These are phyloP conservation scores for Diachasma alloeum DNA, from an alignment of 1,140 invertebrate species.

Conservation along the genomic window DNA sequence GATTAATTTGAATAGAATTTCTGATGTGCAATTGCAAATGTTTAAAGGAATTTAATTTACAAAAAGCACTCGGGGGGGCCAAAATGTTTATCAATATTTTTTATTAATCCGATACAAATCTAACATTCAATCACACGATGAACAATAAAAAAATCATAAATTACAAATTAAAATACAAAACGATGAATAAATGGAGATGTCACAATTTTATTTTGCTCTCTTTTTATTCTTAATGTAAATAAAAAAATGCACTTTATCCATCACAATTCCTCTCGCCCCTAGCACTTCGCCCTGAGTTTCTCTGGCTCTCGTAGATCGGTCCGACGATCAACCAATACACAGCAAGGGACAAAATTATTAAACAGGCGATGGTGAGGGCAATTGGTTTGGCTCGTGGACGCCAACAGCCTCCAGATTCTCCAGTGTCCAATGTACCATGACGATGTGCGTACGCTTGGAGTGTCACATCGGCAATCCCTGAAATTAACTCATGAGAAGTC, in stretches of 20 bases:
- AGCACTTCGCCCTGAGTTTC: neutral
- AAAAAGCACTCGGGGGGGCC: too few relatives aligned
- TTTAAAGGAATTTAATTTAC: neutral
- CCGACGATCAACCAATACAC: conserved; percentile 44
- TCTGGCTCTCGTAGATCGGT: conserved; percentile 36
- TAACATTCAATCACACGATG: neutral
- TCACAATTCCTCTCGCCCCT: conserved; percentile 20
- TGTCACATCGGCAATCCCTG: conserved; percentile 42
- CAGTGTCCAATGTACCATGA: conserved; percentile 21
- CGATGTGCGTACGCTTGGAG: conserved; percentile 38
- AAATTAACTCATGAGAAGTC: neutral
- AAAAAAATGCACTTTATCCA: neutral
- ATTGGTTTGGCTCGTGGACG: conserved; percentile 33
- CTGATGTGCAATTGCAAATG: too few relatives aligned
- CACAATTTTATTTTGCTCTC: too few relatives aligned
- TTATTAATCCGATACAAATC: neutral
- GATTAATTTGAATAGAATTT: too few relatives aligned
- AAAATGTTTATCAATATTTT: too few relatives aligned
- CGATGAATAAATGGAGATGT: too few relatives aligned
- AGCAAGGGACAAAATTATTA: conserved; percentile 34
- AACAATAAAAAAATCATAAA: too few relatives aligned
- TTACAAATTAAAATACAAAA: too few relatives aligned
- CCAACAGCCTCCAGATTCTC: conserved; percentile 28
- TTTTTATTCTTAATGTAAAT: too few relatives aligned
- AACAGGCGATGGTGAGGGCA: conserved; percentile 34